Conservation (phyloP, 2,888 invertebrate species). For the Melangyna quadrimaculata region DNA sequence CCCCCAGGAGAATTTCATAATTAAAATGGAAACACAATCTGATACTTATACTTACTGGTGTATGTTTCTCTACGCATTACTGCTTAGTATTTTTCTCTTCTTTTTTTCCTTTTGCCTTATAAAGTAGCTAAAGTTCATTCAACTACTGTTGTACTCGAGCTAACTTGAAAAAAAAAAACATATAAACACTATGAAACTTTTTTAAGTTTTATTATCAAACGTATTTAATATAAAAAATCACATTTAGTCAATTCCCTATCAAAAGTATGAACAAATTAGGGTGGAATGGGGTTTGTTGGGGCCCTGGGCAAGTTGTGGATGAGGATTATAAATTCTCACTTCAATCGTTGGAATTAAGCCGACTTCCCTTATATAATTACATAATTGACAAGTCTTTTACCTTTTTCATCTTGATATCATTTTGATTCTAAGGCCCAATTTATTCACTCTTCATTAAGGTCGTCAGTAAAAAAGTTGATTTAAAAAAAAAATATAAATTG, state of each 20-base stretch:
- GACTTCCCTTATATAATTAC: no score
- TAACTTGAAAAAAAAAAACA: conserved; percentile 10
- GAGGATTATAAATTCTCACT: no score
- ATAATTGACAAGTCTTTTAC: no score
- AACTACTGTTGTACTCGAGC: conserved; percentile 29
- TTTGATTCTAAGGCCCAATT: no score
- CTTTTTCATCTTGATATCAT: no score
- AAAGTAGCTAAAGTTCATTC: conserved; percentile 44
- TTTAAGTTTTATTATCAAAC: conserved; percentile 35
- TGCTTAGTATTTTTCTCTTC: conserved; percentile 29
- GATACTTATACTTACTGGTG: neutral
- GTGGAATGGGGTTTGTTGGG: neutral
- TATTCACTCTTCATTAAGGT: no score
- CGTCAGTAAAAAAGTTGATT: no score
- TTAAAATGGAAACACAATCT: conserved; percentile 11
- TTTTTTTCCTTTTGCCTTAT: neutral
- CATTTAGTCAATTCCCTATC: conserved; percentile 46
- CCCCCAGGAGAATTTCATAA: conserved; percentile 43
- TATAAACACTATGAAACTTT: conserved; percentile 40
- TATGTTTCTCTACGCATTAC: conserved; percentile 26
- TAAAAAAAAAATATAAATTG: no score
- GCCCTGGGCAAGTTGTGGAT: neutral
- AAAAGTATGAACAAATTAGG: neutral
- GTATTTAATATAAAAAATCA: conserved; percentile 1
- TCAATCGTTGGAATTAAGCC: no score